Base-by-base conservation (phyloP, 2,888 invertebrate species). In the Dasysyrphus tricinctus region DNA sequence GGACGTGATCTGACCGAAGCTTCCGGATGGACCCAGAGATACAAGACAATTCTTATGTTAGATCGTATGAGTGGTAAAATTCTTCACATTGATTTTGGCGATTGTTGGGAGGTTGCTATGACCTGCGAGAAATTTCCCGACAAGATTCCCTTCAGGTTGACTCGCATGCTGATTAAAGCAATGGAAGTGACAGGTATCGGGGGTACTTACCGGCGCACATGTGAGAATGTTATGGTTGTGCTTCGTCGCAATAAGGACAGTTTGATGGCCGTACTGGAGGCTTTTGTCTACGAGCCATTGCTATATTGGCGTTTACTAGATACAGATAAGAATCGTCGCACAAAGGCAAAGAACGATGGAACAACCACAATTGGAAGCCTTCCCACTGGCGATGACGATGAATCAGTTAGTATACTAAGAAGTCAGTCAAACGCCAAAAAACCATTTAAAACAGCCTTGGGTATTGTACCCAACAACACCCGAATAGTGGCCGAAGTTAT, bases 41-140 rank as follows among this genome's bases (percentile, higher is more conserved):
- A 96, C 91, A 96, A 96, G 93, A 94, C 99, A 2, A 99, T 99
- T 93, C 94, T 99, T 87, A 99, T 99, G 99, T 93, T 99, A 91
- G 99, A 99, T 91, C 95, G 99, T 67, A 95, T 99, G 90, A 99
- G 98, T 90, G 99, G 99, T 0, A 99, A 99, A 93, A 99, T 99
- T 91, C 94, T 99, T 74, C 99, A 99, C 91, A 99, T 99, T 83
- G 99, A 99, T 93, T 99, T 99, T 92, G 99, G 99, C 0, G 99
- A 99, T 93, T 99, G 99, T 92, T 99, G 99, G 93, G 99, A 99
- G 93, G 98, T 99, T 56, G 99, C 99, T 3, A 99, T 99, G 96
- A 98, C 98, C 0, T 94, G 99, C 49, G 99, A 99, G 91, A 99
- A 99, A 92, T 99, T 99, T 93, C 99, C 99, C 0, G 99, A 99